A percentile compares a stretch with the other conserved stretches of the same genome.
These are phyloP conservation scores for Drosophila nasuta DNA, from an alignment of 1,140 invertebrate genomes.

Conservation along the genomic window DNA sequence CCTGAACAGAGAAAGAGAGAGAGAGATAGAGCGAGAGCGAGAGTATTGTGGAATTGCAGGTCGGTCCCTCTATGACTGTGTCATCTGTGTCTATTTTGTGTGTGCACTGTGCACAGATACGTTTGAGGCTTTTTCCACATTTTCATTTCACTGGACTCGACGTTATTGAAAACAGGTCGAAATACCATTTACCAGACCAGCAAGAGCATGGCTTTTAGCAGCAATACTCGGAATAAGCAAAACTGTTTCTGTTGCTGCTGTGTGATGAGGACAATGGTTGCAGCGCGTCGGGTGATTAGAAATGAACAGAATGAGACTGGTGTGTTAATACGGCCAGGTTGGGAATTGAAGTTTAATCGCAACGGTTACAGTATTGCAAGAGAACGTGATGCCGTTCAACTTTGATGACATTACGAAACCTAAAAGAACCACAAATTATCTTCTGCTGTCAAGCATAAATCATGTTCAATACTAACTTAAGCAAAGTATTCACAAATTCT, in stretches of 20 bases:
- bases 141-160: conserved; percentile 51
- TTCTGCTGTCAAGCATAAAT: too few species aligned
- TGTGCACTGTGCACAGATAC: conserved; percentile 53
- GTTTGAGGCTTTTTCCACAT: conserved; percentile 25
- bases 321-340: not conserved
- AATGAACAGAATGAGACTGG: not conserved
- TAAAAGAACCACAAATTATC: not conserved
- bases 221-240: conserved; percentile 18
- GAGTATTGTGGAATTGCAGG: not conserved
- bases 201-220: conserved; percentile 27
- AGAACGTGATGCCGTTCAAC: not conserved
- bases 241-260: conserved; percentile 13
- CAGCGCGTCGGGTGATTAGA: conserved; percentile 26
- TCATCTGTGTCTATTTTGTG: conserved; percentile 17
- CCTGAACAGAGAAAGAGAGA: conserved; percentile 7
- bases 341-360: conserved; percentile 13
- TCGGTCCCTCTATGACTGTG: not conserved
- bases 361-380: not conserved
- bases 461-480: too few species aligned
- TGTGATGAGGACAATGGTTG: conserved; percentile 6
- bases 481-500: too few species aligned
- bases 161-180: conserved; percentile 59
- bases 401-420: not conserved
- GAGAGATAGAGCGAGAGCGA: too few species aligned
- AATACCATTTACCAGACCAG: conserved; percentile 31